Evolutionary conservation across 2,113 vertebrate genomes (phyloP).

Genomic region (Promerops cafer): DNA sequence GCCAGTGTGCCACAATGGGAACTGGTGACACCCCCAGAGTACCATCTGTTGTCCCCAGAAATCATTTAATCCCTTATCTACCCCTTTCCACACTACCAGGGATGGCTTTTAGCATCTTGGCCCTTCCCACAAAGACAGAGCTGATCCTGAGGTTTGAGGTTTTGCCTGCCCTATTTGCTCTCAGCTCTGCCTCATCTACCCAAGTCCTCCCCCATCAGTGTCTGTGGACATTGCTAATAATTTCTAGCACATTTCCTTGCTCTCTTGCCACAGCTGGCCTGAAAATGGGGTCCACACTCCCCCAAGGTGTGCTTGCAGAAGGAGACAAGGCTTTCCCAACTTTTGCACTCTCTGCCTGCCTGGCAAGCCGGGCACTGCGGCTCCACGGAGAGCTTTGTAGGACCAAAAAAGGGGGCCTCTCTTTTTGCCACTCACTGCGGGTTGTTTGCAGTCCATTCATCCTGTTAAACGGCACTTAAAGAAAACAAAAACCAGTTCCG

Average conservation of each 20-base stretch:
- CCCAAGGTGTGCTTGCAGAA: not conserved
- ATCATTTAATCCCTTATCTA: not conserved
- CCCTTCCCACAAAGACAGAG: not conserved
- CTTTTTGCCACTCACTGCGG: not conserved
- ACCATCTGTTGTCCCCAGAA: not conserved
- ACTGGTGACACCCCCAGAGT: not conserved
- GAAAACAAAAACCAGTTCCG: not conserved
- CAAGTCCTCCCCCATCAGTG: fast-evolving
- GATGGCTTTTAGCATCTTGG: not conserved
- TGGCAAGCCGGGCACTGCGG: not conserved
- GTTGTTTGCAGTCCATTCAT: not conserved
- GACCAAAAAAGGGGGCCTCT: not conserved
- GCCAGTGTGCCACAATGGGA: not conserved
- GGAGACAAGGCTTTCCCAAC: not conserved
- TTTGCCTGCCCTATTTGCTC: not conserved
- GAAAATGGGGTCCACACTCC: not conserved
- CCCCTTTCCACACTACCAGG: not conserved
- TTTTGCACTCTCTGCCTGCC: not conserved
- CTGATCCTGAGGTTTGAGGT: not conserved
- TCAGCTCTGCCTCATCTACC: not conserved
- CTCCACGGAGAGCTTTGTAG: not conserved
- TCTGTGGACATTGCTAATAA: not conserved
- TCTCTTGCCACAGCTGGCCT: not conserved
- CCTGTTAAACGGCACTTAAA: not conserved
- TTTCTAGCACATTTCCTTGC: not conserved